Evolutionary conservation across 2,797 vertebrate genomes (phyloP).

Genomic region (Takifugu ocellatus): DNA sequence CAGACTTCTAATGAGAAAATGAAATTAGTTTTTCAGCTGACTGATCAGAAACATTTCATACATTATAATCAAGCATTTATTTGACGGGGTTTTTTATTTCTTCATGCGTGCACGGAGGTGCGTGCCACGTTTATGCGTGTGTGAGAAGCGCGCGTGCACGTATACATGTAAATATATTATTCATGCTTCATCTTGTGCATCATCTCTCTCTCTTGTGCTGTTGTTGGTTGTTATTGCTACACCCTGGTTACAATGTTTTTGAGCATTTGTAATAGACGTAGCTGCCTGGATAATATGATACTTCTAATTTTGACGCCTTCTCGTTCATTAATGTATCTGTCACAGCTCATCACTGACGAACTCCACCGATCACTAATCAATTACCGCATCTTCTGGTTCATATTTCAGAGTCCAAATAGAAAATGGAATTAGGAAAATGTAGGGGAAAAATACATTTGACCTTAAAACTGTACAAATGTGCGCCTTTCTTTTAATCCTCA

Average conservation of each 20-base stretch:
- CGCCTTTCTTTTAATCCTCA: neutral
- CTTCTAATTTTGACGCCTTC: conserved; percentile 41
- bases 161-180: conserved; percentile 61
- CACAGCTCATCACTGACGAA: conserved; percentile 40
- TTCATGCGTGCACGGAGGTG: conserved; percentile 2
- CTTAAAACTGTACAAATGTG: neutral
- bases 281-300: conserved; percentile 27
- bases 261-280: conserved; percentile 58
- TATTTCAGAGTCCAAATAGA: too few species aligned
- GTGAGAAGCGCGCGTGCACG: conserved; percentile 7
- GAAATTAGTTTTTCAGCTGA: conserved; percentile 99
- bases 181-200: conserved; percentile 47
- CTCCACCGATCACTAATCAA: conserved; percentile 40
- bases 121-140: conserved; percentile 5
- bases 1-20: conserved; percentile 96
- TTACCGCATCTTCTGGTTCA: conserved; percentile 12
- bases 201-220: conserved; percentile 22
- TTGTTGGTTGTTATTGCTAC: conserved; percentile 56
- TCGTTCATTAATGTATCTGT: conserved; percentile 56
- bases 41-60: conserved; percentile 99
- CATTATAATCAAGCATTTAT: conserved; percentile 98
- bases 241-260: conserved; percentile 61
- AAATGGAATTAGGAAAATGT: conserved; percentile 9
- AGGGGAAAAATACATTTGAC: conserved; percentile 32
- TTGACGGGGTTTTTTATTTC: conserved; percentile 69